Percentiles rank a stretch among this genome's conserved stretches.
Conservation (phyloP, 2,113 vertebrate species). For the Pardalotus punctatus region DNA sequence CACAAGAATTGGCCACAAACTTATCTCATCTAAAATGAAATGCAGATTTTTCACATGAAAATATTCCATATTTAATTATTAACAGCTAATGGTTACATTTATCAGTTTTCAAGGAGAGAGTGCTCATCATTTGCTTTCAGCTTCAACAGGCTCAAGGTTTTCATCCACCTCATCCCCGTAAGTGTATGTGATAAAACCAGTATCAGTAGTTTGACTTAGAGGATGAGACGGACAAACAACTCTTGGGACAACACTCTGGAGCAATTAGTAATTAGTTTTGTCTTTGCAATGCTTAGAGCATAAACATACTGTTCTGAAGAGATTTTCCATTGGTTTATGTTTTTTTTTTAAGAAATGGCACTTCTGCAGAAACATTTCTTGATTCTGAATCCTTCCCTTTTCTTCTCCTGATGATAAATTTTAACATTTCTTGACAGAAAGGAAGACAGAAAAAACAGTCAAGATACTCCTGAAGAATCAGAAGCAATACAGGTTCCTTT, state of each 20-base stretch:
- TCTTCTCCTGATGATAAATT: neutral
- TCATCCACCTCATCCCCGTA: neutral
- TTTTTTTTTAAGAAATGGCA: neutral
- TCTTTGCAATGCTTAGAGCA: neutral
- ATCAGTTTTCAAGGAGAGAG: neutral
- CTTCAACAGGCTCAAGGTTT: neutral
- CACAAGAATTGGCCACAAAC: neutral
- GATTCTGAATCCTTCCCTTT: neutral
- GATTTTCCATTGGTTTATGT: neutral
- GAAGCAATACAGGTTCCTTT: neutral
- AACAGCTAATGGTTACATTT: neutral
- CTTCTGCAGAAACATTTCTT: neutral
- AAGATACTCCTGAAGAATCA: neutral
- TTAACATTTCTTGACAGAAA: neutral
- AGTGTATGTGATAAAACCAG: neutral
- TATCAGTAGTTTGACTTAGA: neutral
- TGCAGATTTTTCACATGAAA: neutral
- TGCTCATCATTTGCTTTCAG: neutral
- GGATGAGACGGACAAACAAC: neutral
- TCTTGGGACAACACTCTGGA: neutral
- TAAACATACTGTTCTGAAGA: neutral
- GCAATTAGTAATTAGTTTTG: neutral
- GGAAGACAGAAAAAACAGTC: neutral
- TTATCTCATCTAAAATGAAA: neutral
- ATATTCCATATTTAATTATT: neutral